Conservation (phyloP, 2,888 invertebrate genomes). For the Andrena praecox region DNA sequence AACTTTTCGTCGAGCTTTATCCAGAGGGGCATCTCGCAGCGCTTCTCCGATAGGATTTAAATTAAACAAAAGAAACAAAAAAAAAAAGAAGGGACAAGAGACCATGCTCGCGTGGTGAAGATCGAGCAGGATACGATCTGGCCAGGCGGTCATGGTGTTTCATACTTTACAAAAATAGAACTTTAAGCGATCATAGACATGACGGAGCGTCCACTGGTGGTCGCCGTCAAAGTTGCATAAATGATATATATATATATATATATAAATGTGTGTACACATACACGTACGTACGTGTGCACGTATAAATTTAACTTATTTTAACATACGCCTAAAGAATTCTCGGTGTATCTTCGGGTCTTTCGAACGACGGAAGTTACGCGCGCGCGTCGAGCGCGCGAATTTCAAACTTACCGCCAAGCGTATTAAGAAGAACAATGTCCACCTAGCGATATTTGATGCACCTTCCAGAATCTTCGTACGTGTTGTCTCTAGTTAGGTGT, state of each 20-base stretch:
- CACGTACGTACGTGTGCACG: constrained; percentile 52
- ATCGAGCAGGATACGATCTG: constrained; percentile 69
- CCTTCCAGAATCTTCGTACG: constrained; percentile 77
- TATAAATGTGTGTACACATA: constrained; percentile 23
- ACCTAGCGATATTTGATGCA: constrained; percentile 72
- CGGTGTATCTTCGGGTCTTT: constrained; percentile 35
- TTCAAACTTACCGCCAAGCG: constrained; percentile 30
- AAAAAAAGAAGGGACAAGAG: constrained; percentile 13
- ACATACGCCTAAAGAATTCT: constrained; percentile 77
- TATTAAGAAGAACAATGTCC: constrained; percentile 41
- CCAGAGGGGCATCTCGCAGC: constrained; percentile 67
- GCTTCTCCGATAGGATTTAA: constrained; percentile 61
- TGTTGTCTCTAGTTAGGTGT: constrained; percentile 81
- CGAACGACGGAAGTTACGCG: not conserved
- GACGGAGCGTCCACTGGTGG: constrained; percentile 72
- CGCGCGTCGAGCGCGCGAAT: constrained; percentile 11
- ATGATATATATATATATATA: constrained; percentile 57
- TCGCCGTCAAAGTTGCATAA: constrained; percentile 71
- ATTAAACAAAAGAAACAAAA: constrained; percentile 30
- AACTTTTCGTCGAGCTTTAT: constrained; percentile 64
- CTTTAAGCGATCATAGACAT: constrained; percentile 63
- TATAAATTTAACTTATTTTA: constrained; percentile 77
- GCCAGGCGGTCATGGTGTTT: constrained; percentile 49
- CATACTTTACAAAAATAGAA: constrained; percentile 60
- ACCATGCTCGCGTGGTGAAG: constrained; percentile 53